A percentile compares a stretch with the other conserved stretches of the same genome.
These are phyloP conservation scores for Lerema accius DNA, from an alignment of 1,140 invertebrate species.

Conservation along the genomic window DNA sequence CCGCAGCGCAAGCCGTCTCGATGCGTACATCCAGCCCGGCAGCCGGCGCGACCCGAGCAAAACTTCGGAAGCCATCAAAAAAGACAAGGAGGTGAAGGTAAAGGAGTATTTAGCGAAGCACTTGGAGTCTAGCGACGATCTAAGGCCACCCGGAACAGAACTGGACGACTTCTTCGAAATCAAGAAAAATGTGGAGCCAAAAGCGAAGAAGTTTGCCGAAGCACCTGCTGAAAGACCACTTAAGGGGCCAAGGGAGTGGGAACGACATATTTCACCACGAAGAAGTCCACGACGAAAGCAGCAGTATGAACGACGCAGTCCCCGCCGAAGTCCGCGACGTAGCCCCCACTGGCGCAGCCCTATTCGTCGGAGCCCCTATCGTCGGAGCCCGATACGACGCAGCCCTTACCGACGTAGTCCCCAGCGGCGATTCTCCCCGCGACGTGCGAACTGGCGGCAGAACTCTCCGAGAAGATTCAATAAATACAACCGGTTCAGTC, in stretches of 20 bases:
- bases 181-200: slow-evolving; percentile 38
- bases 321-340: slow-evolving; percentile 35
- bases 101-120: slow-evolving; percentile 69
- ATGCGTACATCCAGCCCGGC: slow-evolving; percentile 66
- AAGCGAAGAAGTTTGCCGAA: slow-evolving; percentile 32
- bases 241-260: background rate
- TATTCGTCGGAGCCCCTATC: slow-evolving; percentile 20
- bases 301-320: slow-evolving; percentile 6
- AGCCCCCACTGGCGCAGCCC: slow-evolving; percentile 21
- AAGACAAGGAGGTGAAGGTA: slow-evolving; percentile 73
- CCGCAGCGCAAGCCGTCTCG: slow-evolving; percentile 38
- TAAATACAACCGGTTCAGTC: slow-evolving; percentile 16
- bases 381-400: slow-evolving; percentile 36
- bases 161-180: slow-evolving; percentile 67
- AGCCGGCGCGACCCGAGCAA: slow-evolving; percentile 71
- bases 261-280: slow-evolving; percentile 18
- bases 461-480: slow-evolving; percentile 16
- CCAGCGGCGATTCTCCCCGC: slow-evolving; percentile 19
- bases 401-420: slow-evolving; percentile 42
- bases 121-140: slow-evolving; percentile 60
- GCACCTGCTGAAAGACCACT: background rate
- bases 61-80: slow-evolving; percentile 71
- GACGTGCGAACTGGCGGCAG: slow-evolving; percentile 9
- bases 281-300: slow-evolving; percentile 13
- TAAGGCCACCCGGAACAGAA: slow-evolving; percentile 72